A percentile compares a stretch with the other conserved stretches of the same genome.
Evolutionary conservation across 2,113 vertebrate genomes (phyloP).

Genomic region (Dunckerocampus dactyliophorus): DNA sequence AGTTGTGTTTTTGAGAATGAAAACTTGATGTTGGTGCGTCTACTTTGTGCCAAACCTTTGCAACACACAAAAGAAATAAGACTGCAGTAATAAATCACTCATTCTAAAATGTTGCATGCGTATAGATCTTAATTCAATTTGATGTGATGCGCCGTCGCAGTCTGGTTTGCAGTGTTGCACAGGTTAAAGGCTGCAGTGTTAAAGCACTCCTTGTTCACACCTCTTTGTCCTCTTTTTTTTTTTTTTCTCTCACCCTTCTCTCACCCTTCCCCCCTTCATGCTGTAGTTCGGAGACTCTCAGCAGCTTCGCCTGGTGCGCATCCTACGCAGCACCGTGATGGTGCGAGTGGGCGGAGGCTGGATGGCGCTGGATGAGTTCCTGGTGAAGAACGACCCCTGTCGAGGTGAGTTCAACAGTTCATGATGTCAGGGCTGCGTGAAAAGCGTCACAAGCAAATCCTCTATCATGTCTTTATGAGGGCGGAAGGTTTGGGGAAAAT

Average conservation of each 20-base stretch:
- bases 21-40: slow-evolving; percentile 33
- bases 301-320: slow-evolving; percentile 92
- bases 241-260: slow-evolving; percentile 17
- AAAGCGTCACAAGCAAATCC: neutral
- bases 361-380: slow-evolving; percentile 98
- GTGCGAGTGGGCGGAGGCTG: slow-evolving; percentile 97
- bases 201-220: slow-evolving; percentile 21
- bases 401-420: slow-evolving; percentile 79
- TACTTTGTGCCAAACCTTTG: slow-evolving; percentile 44
- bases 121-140: neutral
- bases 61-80: slow-evolving; percentile 55
- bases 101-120: neutral
- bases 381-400: slow-evolving; percentile 98
- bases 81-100: neutral
- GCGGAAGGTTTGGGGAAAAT: neutral
- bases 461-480: neutral
- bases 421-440: slow-evolving; percentile 1
- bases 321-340: slow-evolving; percentile 96
- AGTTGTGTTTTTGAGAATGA: slow-evolving; percentile 62
- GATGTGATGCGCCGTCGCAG: neutral
- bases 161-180: slow-evolving; percentile 52
- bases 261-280: neutral
- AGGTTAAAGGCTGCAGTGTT: slow-evolving; percentile 18
- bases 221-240: slow-evolving; percentile 24
- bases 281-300: slow-evolving; percentile 94